phyloP scores from a whole-genome alignment of 2,888 invertebrate species.

The Orthonychiurus folsomi region DNA sequence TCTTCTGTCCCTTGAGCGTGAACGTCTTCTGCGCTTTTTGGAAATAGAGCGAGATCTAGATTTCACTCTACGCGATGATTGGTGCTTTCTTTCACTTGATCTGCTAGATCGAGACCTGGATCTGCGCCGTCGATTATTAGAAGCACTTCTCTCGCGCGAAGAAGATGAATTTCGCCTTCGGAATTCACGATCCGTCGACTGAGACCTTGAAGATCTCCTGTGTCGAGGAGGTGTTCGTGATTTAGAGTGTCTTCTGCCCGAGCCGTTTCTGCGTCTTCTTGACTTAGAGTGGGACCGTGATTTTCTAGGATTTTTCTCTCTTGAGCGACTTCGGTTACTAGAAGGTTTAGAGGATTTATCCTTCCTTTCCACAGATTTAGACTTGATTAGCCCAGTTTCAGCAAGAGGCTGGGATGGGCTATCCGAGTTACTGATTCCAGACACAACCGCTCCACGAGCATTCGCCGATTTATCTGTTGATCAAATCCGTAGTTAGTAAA shows the following conservation, averaged over 20 bases:
- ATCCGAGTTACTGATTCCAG: too few relatives aligned
- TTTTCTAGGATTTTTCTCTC: too few relatives aligned
- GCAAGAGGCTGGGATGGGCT: too few relatives aligned
- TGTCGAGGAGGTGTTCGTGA: not conserved
- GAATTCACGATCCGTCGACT: not conserved
- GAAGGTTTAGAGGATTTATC: too few relatives aligned
- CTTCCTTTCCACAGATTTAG: too few relatives aligned
- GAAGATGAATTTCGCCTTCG: conserved; percentile 1
- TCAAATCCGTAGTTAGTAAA: too few relatives aligned
- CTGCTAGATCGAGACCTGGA: conserved; percentile 6
- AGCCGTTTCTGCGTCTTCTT: not conserved
- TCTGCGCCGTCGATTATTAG: not conserved
- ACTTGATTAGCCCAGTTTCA: too few relatives aligned
- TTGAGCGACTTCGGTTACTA: not conserved
- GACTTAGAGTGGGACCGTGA: too few relatives aligned
- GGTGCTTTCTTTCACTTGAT: conserved; percentile 4
- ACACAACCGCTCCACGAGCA: too few relatives aligned
- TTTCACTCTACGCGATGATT: not conserved
- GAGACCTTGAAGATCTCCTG: not conserved
- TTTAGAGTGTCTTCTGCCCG: not conserved
- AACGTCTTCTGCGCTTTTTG: too few relatives aligned
- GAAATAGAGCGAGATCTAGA: conserved; percentile 8
- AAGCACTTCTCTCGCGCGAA: not conserved
- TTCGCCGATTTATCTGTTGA: too few relatives aligned
- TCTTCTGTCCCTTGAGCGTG: conserved; percentile 1